Conservation (phyloP, 2,888 invertebrate species). For the Malthinus flaveolus region DNA sequence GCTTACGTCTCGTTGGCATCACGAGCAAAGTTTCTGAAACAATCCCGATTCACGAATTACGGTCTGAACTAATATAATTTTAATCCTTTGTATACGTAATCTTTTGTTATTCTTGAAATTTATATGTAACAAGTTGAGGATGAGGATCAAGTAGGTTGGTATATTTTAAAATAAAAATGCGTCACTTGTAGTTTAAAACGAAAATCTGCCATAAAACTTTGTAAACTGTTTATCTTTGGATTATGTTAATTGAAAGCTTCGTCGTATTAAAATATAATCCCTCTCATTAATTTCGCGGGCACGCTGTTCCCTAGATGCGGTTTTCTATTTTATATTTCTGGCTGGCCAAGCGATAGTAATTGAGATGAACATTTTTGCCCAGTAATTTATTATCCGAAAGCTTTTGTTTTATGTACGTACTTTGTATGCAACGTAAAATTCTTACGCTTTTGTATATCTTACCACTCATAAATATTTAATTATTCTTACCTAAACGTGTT, state of each 20-base stretch:
- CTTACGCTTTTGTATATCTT: slow-evolving; percentile 23
- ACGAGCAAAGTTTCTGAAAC: too few species aligned
- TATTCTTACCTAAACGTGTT: slow-evolving; percentile 10
- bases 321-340: slow-evolving; percentile 26
- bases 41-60: too few species aligned
- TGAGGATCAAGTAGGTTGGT: too few species aligned
- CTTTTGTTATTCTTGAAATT: too few species aligned
- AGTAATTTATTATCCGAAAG: slow-evolving; percentile 22
- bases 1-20: too few species aligned
- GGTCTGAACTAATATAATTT: too few species aligned
- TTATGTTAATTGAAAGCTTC: slow-evolving; percentile 34
- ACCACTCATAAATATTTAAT: slow-evolving; percentile 23
- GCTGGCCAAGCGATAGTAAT: slow-evolving; percentile 25
- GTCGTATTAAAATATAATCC: slow-evolving; percentile 34
- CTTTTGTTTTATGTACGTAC: slow-evolving; percentile 25
- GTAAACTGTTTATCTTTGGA: slow-evolving; percentile 33
- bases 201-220: slow-evolving; percentile 27
- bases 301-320: slow-evolving; percentile 22
- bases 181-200: slow-evolving; percentile 18
- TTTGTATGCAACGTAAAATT: slow-evolving; percentile 26
- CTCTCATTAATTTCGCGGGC: slow-evolving; percentile 32
- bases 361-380: slow-evolving; percentile 28
- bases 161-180: slow-evolving; percentile 21
- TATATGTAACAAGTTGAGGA: too few species aligned
- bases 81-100: too few species aligned